Evolutionary conservation across 2,888 invertebrate genomes (phyloP).

Genomic region (Dicyrtomina minuta): DNA sequence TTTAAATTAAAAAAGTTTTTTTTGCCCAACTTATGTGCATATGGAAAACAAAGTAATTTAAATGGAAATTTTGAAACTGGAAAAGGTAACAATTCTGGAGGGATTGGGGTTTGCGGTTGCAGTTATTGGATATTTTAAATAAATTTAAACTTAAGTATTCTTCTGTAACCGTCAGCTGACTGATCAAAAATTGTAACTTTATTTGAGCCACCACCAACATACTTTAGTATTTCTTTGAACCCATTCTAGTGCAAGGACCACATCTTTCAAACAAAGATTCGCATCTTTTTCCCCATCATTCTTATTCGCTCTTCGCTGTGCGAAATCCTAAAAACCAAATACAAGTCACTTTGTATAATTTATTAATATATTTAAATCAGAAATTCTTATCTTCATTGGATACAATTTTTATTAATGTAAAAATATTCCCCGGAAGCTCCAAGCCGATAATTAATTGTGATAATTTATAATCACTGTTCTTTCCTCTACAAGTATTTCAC

Average conservation of each 20-base stretch:
- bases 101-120: no score
- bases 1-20: no score
- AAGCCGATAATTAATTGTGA: slow-evolving; percentile 20
- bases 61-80: no score
- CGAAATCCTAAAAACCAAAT: slow-evolving; percentile 17
- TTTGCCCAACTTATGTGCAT: no score
- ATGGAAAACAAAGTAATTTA: no score
- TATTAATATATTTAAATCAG: neutral
- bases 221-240: slow-evolving; percentile 18
- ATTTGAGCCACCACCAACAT: slow-evolving; percentile 23
- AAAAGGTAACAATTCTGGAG: no score
- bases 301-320: no score
- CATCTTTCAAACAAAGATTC: slow-evolving; percentile 20
- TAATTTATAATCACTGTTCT: neutral
- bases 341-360: neutral
- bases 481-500: slow-evolving; percentile 6
- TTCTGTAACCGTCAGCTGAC: neutral
- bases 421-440: neutral
- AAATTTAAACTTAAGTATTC: neutral
- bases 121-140: no score
- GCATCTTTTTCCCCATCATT: slow-evolving; percentile 14
- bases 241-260: slow-evolving; percentile 24
- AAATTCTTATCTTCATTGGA: no score
- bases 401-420: neutral
- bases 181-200: slow-evolving; percentile 25